phyloP scores from a whole-genome alignment of 2,113 vertebrate species.

The Perccottus glenii region DNA sequence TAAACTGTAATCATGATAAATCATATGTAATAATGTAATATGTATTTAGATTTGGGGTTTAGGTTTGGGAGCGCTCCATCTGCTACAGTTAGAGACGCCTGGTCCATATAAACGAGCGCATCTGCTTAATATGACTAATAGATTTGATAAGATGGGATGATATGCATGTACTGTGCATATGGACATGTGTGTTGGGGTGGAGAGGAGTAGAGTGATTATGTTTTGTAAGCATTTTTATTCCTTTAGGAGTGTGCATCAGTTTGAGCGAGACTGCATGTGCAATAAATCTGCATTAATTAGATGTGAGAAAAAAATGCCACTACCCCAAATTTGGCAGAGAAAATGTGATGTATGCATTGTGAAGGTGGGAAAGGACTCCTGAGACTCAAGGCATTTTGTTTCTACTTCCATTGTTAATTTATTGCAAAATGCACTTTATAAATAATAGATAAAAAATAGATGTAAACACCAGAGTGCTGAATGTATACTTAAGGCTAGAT shows the following conservation, averaged over 20 bases:
- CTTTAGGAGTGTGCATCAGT: constrained; percentile 8
- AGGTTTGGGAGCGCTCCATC: constrained; percentile 36
- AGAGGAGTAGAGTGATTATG: constrained; percentile 34
- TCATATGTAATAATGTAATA: constrained; percentile 48
- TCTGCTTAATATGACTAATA: constrained; percentile 73
- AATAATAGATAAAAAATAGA: too few relatives aligned
- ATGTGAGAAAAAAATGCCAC: constrained; percentile 22
- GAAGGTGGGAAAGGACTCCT: constrained; percentile 11
- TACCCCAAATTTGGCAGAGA: constrained; percentile 14
- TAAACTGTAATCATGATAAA: constrained; percentile 30
- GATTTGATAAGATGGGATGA: constrained; percentile 64
- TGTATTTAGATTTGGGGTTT: constrained; percentile 27
- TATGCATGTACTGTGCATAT: constrained; percentile 38
- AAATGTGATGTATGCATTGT: constrained; percentile 22
- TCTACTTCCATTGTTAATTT: constrained; percentile 3
- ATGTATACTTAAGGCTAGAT: neutral
- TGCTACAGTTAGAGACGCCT: constrained; percentile 49
- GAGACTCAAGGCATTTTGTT: constrained; percentile 12
- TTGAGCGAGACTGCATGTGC: constrained; percentile 12
- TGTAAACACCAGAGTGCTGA: neutral
- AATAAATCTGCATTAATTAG: constrained; percentile 58
- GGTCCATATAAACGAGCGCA: constrained; percentile 31
- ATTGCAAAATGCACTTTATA: constrained; percentile 6
- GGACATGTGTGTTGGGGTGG: constrained; percentile 26
- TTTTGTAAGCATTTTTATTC: constrained; percentile 57